Percentiles rank a stretch among this genome's conserved stretches.
Conservation (phyloP, 2,113 vertebrate species). For the Nerophis lumbriciformis region DNA sequence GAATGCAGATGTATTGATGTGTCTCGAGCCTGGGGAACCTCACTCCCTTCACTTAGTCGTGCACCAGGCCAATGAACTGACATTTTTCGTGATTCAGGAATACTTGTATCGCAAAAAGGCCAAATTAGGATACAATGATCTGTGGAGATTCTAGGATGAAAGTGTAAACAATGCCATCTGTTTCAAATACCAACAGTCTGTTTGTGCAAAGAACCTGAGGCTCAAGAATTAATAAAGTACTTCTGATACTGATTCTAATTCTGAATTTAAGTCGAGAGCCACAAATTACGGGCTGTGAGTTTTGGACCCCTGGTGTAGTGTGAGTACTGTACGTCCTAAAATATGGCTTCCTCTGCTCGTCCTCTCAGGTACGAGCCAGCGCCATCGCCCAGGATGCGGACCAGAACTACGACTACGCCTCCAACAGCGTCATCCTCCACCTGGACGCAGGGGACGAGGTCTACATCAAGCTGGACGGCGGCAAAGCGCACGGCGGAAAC, state of each 20-base stretch:
- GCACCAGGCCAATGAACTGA: no score
- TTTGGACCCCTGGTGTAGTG: no score
- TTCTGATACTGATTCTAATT: no score
- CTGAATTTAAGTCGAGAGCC: no score
- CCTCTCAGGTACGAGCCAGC: constrained; percentile 86
- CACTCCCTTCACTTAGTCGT: no score
- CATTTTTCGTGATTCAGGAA: no score
- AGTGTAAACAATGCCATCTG: constrained; percentile 25
- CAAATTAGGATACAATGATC: constrained; percentile 36
- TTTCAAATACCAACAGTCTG: constrained; percentile 12
- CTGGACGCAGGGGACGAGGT: constrained; percentile 94
- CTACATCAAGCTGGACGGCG: constrained; percentile 95
- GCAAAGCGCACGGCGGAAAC: constrained; percentile 96
- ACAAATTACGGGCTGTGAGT: no score
- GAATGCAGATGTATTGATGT: no score
- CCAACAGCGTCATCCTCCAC: constrained; percentile 97
- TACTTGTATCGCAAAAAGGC: not conserved
- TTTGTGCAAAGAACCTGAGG: not conserved
- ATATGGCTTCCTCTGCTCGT: not conserved
- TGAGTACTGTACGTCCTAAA: no score
- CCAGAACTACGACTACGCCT: constrained; percentile 98
- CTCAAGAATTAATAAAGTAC: no score
- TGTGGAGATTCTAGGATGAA: constrained; percentile 20
- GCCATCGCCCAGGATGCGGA: constrained; percentile 96
- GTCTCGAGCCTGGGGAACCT: no score